Conservation (phyloP, 2,797 vertebrate species). For the Amazona ochrocephala region DNA sequence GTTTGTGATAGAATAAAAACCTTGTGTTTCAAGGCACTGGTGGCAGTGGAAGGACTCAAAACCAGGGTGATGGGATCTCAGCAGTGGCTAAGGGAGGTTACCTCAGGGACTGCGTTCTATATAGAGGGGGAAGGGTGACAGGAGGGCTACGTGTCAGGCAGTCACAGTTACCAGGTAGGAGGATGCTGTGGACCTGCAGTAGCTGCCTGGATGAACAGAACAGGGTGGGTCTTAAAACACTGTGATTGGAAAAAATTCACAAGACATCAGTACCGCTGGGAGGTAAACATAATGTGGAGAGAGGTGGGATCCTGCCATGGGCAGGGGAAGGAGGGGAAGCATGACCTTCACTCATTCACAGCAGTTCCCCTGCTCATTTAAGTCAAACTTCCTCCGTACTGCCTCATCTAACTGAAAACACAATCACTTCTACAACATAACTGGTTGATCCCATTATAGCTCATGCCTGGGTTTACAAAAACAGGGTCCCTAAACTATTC, state of each 20-base stretch:
- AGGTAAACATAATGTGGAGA: background rate
- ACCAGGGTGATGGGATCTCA: background rate
- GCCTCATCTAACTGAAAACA: background rate
- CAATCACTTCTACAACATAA: background rate
- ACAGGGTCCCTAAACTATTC: background rate
- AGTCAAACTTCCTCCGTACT: background rate
- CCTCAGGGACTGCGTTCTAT: background rate
- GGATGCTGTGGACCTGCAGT: background rate
- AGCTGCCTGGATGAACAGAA: constrained; percentile 3
- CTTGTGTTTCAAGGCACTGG: background rate
- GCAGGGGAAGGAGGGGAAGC: background rate
- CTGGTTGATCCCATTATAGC: background rate
- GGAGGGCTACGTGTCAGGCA: background rate
- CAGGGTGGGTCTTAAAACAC: background rate
- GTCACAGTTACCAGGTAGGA: background rate
- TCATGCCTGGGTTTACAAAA: background rate
- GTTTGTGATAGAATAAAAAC: background rate
- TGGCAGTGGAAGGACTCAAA: background rate
- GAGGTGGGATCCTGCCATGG: background rate
- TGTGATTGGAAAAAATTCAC: background rate
- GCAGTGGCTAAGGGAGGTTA: background rate
- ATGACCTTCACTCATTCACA: background rate
- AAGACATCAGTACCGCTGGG: background rate
- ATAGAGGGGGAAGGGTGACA: background rate
- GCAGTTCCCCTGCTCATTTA: background rate